Base-by-base conservation (phyloP, 92 coral and sea anemone genomes). In the Anthopleura xanthogrammica region DNA sequence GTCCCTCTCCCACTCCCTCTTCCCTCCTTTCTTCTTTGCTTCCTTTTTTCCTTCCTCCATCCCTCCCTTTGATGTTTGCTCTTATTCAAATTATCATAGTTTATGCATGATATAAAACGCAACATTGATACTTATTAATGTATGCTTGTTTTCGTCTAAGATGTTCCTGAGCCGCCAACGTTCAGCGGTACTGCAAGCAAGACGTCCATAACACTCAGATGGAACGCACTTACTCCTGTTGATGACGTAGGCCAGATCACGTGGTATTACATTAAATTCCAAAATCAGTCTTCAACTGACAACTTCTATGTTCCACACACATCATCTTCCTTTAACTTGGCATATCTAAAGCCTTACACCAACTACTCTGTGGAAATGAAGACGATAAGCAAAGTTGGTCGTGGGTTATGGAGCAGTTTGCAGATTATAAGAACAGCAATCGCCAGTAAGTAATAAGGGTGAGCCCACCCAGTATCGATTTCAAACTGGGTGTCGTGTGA, bases 331-430 rank as follows among this genome's bases (percentile, higher is more conserved):
- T 22, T 56, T 52, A 29, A 29, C 4, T 60, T 86, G 24, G 17
- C 57, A 12, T 77, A 48, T 57, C 82, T 86, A 0, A 86, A 81
- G 46, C 90, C 83, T 11, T 82, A 87, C 66, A 87, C 86, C 0
- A 74, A 87, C 48, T 87, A 82, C 75, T 8, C 46, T 11, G 6
- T 87, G 19, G 76, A 19, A 42, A 77, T 87, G 39, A 41, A 42
- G 11, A 79, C 82, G 19, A 24, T 60, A 16, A 86, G 90, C 24
- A 54, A 36, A 0, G 79, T 87, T n/a, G 90, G 90, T 0, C 72
- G 43, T 5, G 90, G 90, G 6, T 22, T 87, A 29, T 87, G 87
- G 84, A 83, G 90, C 82, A 62, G 72, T 14, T 22, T 36, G 4
- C 17, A 16, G 12, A 78, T 71, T 50, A 36, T 56, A 3, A 42